Conservation (phyloP, 2,888 invertebrate genomes). For the Thymelicus sylvestris region DNA sequence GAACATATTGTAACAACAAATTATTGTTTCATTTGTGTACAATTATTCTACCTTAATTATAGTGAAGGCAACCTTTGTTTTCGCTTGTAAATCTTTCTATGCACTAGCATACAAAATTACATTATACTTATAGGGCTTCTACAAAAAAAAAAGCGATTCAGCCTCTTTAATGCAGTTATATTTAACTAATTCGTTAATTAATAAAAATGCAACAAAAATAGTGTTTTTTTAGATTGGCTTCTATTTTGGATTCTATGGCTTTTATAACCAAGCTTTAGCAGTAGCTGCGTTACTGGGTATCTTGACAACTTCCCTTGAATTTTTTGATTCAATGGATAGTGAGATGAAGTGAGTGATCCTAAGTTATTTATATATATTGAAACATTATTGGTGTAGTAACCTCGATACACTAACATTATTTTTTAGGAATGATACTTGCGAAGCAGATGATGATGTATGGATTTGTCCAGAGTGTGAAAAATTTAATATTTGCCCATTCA, state of each 20-base stretch:
- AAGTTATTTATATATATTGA: no score
- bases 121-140: no score
- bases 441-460: constrained; percentile 20
- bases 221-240: constrained; percentile 70
- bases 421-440: constrained; percentile 18
- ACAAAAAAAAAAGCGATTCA: no score
- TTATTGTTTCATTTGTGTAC: no score
- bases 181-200: no score
- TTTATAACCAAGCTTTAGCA: constrained; percentile 78
- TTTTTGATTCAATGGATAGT: constrained; percentile 16
- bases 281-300: constrained; percentile 67
- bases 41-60: no score
- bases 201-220: no score
- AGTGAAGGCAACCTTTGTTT: no score
- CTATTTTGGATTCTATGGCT: constrained; percentile 84
- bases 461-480: constrained; percentile 85
- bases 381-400: no score
- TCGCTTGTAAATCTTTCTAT: no score
- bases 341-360: constrained; percentile 7
- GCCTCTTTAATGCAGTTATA: no score
- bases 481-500: constrained; percentile 71
- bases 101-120: no score
- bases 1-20: background rate
- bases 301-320: constrained; percentile 47
- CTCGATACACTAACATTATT: background rate